A percentile compares a stretch with the other conserved stretches of the same genome.
Conservation (phyloP, 2,888 invertebrate species). For the Thymelicus sylvestris region DNA sequence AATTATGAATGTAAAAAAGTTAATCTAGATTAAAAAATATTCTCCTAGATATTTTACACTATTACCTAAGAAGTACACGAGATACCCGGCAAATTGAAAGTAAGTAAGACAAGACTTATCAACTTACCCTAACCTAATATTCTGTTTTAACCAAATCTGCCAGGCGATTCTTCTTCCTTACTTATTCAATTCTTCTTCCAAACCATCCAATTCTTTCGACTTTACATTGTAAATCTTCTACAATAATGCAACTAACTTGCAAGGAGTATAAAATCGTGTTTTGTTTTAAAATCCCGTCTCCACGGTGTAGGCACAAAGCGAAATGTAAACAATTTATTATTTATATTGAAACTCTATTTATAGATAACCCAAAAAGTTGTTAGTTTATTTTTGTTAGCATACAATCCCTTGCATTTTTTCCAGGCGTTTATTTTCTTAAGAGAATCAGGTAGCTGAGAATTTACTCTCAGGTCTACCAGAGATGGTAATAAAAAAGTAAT, state of each 20-base stretch:
- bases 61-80: too few species aligned
- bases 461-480: neutral
- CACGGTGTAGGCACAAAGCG: slow-evolving; percentile 48
- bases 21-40: too few species aligned
- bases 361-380: slow-evolving; percentile 47
- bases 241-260: slow-evolving; percentile 16
- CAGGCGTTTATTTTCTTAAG: slow-evolving; percentile 36
- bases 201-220: too few species aligned
- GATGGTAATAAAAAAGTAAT: slow-evolving; percentile 17
- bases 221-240: slow-evolving; percentile 1
- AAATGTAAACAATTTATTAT: slow-evolving; percentile 54
- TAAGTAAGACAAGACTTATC: too few species aligned
- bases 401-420: slow-evolving; percentile 44
- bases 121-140: too few species aligned
- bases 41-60: too few species aligned
- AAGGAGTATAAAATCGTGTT: slow-evolving; percentile 37
- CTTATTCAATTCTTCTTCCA: neutral
- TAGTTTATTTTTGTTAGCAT: slow-evolving; percentile 42
- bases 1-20: too few species aligned
- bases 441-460: slow-evolving; percentile 23
- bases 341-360: slow-evolving; percentile 51
- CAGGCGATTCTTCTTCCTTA: neutral
- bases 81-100: too few species aligned
- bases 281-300: slow-evolving; percentile 49
- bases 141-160: too few species aligned